A percentile compares a stretch with the other conserved stretches of the same genome.
Evolutionary conservation across 2,797 vertebrate species (phyloP).

Genomic region (Babyrousa celebensis): DNA sequence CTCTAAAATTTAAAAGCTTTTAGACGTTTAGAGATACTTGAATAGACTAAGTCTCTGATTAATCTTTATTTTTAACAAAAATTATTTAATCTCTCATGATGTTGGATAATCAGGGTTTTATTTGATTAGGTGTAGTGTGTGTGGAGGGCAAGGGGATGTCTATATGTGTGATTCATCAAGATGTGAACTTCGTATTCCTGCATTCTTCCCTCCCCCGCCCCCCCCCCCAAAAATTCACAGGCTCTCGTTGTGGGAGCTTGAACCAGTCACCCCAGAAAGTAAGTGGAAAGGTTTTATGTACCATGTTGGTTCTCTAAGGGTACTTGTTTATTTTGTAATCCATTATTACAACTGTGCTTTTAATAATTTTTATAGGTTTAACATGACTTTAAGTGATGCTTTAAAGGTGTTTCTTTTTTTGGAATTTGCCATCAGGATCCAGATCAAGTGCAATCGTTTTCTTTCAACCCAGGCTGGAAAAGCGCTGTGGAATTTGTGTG

Average conservation of each 20-base stretch:
- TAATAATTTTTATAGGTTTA: neutral
- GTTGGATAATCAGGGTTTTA: neutral
- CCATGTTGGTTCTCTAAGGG: neutral
- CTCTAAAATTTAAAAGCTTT: neutral
- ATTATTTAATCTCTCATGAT: neutral
- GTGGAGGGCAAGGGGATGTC: neutral
- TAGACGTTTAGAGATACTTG: neutral
- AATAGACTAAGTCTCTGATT: neutral
- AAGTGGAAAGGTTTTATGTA: neutral
- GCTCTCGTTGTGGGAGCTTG: neutral
- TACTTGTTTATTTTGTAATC: neutral
- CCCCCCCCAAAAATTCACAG: neutral
- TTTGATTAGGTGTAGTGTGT: neutral
- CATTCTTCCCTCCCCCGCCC: neutral
- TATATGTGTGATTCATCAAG: neutral
- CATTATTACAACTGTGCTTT: neutral
- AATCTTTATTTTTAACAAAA: slow-evolving; percentile 5
- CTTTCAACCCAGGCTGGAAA: neutral
- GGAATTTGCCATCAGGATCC: neutral
- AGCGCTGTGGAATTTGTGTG: neutral
- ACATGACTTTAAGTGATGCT: neutral
- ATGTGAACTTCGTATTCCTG: neutral
- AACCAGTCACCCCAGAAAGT: neutral
- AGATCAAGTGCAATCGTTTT: slow-evolving; percentile 2
- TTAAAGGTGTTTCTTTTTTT: neutral